phyloP scores from a whole-genome alignment of 2,888 invertebrate genomes.

The Hanleya hanleyi region DNA sequence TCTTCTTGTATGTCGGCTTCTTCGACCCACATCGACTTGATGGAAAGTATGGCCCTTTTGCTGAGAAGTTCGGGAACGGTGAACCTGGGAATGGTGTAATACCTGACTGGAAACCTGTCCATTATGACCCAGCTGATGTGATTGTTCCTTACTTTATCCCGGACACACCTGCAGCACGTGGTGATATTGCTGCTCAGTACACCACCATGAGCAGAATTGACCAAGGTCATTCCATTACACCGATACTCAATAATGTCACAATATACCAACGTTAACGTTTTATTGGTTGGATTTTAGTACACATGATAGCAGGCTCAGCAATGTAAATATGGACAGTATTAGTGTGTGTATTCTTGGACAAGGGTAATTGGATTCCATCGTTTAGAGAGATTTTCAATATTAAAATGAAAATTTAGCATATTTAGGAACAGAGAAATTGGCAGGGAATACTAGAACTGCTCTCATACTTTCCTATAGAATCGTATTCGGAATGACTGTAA shows the following conservation, averaged over 20 bases:
- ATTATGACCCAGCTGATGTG: conserved; percentile 88
- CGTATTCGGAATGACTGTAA: too few species aligned
- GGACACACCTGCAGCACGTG: conserved; percentile 85
- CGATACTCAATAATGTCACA: not conserved
- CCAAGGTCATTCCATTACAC: conserved; percentile 80
- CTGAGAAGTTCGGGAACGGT: conserved; percentile 92
- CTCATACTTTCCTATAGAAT: too few species aligned
- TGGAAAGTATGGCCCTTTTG: conserved; percentile 89
- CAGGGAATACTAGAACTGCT: too few species aligned
- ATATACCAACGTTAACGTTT: not conserved
- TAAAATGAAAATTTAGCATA: too few species aligned
- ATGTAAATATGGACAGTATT: too few species aligned
- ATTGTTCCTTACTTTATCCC: conserved; percentile 86
- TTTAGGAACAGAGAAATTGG: too few species aligned
- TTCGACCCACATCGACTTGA: conserved; percentile 95
- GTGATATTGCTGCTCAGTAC: conserved; percentile 91
- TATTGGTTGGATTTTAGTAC: too few species aligned
- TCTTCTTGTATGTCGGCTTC: conserved; percentile 89
- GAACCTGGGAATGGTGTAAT: conserved; percentile 87
- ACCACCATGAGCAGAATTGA: conserved; percentile 91
- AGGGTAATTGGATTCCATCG: too few species aligned
- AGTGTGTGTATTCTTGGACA: too few species aligned
- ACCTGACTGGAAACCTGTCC: conserved; percentile 90
- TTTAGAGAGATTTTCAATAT: too few species aligned
- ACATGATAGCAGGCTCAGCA: too few species aligned